phyloP scores from a whole-genome alignment of 2,888 invertebrate species.

The Nomada flava region DNA sequence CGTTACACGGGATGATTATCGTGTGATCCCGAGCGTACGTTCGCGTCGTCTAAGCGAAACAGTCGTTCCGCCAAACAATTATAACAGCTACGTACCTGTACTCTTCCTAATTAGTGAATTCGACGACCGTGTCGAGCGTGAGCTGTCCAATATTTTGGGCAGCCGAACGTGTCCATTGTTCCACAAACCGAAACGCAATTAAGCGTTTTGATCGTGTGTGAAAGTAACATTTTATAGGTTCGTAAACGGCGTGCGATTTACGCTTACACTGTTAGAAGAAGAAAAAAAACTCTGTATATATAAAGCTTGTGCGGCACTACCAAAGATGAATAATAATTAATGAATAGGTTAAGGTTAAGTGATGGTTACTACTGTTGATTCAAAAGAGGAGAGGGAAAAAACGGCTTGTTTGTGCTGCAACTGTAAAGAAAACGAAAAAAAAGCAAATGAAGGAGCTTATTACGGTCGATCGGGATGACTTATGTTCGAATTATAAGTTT shows the following conservation, averaged over 20 bases:
- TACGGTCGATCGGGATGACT: neutral
- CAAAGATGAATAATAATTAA: neutral
- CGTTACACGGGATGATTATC: constrained; percentile 33
- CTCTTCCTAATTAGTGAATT: constrained; percentile 32
- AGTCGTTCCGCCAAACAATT: constrained; percentile 21
- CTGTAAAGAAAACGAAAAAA: neutral
- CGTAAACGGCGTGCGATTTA: constrained; percentile 7
- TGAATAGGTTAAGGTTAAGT: neutral
- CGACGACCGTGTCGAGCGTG: neutral
- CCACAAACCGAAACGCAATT: neutral
- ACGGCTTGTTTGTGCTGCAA: constrained; percentile 23
- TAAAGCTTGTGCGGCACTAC: constrained; percentile 19
- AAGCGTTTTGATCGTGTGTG: neutral
- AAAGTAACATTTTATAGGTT: constrained; percentile 38
- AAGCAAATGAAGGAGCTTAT: constrained; percentile 34
- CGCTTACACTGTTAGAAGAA: constrained; percentile 9
- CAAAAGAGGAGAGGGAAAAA: neutral
- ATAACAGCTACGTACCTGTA: constrained; percentile 9
- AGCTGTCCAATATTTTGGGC: constrained; percentile 13
- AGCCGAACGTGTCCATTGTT: neutral
- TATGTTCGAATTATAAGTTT: neutral
- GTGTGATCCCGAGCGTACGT: constrained; percentile 12
- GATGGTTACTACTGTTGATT: constrained; percentile 41
- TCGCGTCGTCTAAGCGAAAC: constrained; percentile 22
- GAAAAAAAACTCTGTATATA: constrained; percentile 20